phyloP scores from a whole-genome alignment of 1,140 invertebrate species.

The Aphaenogaster rudis region DNA sequence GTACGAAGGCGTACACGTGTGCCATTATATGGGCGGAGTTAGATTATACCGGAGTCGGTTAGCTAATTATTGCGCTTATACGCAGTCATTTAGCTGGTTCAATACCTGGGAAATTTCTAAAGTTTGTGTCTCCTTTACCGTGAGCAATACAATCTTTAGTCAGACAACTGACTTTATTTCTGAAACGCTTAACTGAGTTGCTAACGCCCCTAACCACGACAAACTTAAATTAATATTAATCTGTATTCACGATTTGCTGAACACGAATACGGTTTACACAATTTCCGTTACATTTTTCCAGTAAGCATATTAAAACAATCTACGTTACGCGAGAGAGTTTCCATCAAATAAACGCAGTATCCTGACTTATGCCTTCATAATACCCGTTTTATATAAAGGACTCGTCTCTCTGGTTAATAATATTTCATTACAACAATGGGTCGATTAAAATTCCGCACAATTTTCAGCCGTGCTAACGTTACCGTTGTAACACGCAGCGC shows the following conservation, averaged over 20 bases:
- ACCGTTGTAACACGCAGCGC: not conserved
- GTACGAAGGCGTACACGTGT: slow-evolving; percentile 46
- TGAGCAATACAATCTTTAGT: not conserved
- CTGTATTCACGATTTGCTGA: too few relatives aligned
- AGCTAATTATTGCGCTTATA: slow-evolving; percentile 56
- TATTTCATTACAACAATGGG: slow-evolving; percentile 18
- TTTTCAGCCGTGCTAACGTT: not conserved
- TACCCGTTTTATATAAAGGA: not conserved
- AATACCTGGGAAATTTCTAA: slow-evolving; percentile 23
- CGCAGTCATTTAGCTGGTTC: slow-evolving; percentile 29
- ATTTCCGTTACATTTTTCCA: not conserved
- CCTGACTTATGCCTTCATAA: not conserved
- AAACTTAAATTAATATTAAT: not conserved
- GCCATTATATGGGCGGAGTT: slow-evolving; percentile 45
- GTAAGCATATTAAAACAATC: slow-evolving; percentile 9
- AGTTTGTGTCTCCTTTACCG: not conserved
- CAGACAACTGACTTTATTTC: not conserved
- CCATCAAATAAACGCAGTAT: slow-evolving; percentile 10
- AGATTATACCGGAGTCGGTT: slow-evolving; percentile 42
- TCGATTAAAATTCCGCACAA: slow-evolving; percentile 18
- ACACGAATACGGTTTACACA: not conserved
- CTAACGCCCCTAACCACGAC: not conserved
- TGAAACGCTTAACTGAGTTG: not conserved
- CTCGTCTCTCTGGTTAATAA: slow-evolving; percentile 25
- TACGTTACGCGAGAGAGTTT: not conserved